A percentile compares a stretch with the other conserved stretches of the same genome.
Evolutionary conservation across 2,113 vertebrate species (phyloP).

Genomic region (Muscicapa adusta): DNA sequence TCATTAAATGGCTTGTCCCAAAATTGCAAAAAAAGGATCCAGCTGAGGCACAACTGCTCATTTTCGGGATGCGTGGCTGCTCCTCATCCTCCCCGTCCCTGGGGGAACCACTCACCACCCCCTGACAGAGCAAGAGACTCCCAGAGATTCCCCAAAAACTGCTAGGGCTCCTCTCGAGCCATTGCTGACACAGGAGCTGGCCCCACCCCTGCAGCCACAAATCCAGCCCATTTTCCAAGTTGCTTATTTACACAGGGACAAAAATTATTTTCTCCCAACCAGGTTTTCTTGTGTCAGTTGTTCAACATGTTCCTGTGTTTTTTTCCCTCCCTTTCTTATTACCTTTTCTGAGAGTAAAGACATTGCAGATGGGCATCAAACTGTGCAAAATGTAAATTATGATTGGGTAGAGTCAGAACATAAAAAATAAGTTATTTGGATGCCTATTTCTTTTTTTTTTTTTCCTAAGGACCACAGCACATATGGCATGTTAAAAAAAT

Average conservation of each 20-base stretch:
- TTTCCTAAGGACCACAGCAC: slow-evolving; percentile 48
- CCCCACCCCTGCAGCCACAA: neutral
- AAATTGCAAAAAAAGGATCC: neutral
- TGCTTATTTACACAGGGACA: neutral
- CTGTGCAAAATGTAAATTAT: slow-evolving; percentile 62
- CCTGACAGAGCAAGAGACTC: neutral
- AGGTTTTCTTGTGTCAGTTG: neutral
- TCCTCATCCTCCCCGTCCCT: neutral
- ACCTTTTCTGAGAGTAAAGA: slow-evolving; percentile 48
- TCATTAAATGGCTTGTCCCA: neutral
- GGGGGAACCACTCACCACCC: neutral
- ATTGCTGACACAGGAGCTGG: neutral
- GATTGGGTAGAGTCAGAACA: slow-evolving; percentile 45
- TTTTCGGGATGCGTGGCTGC: fast-evolving
- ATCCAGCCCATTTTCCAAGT: neutral
- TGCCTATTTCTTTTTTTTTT: slow-evolving; percentile 13
- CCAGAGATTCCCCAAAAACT: neutral
- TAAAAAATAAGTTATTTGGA: slow-evolving; percentile 51
- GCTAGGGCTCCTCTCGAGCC: neutral
- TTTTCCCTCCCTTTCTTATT: slow-evolving; percentile 25
- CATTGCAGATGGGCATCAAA: slow-evolving; percentile 59
- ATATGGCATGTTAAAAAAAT: slow-evolving; percentile 54
- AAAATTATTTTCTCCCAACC: neutral
- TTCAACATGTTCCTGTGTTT: neutral
- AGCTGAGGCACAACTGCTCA: neutral